These are phyloP conservation scores for Siphlonurus alternatus DNA, from an alignment of 2,888 invertebrate species.

Conservation along the genomic window DNA sequence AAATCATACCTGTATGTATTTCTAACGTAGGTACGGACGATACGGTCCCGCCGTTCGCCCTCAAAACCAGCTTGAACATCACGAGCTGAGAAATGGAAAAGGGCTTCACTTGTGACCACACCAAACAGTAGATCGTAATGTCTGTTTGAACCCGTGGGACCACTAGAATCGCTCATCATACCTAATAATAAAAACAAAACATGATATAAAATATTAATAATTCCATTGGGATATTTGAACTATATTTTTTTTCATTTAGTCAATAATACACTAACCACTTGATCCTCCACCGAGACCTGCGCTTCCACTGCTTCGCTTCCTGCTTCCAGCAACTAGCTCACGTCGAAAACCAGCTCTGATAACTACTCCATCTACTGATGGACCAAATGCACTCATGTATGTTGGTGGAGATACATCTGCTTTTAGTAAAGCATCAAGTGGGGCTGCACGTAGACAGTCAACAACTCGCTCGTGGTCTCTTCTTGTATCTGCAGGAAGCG, in stretches of 20 bases:
- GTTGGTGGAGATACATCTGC: slow-evolving; percentile 38
- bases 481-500: slow-evolving; percentile 57
- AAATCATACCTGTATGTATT: slow-evolving; percentile 74
- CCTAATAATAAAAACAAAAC: neutral
- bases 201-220: no score
- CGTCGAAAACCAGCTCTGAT: slow-evolving; percentile 76
- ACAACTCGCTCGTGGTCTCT: slow-evolving; percentile 71
- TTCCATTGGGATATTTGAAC: no score
- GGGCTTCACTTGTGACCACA: slow-evolving; percentile 80
- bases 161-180: slow-evolving; percentile 17
- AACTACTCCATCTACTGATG: slow-evolving; percentile 86
- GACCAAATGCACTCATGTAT: slow-evolving; percentile 60
- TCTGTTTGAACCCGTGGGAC: slow-evolving; percentile 25
- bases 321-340: slow-evolving; percentile 45
- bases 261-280: neutral
- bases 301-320: slow-evolving; percentile 29
- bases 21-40: slow-evolving; percentile 71
- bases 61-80: slow-evolving; percentile 68
- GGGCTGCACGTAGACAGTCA: slow-evolving; percentile 62
- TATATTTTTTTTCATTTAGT: no score
- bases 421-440: slow-evolving; percentile 53
- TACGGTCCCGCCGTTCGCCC: slow-evolving; percentile 62
- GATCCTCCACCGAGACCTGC: slow-evolving; percentile 30
- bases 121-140: slow-evolving; percentile 78
- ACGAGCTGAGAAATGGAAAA: slow-evolving; percentile 73